These are phyloP conservation scores for Scalopus aquaticus DNA, from an alignment of 2,113 vertebrate genomes.

Conservation along the genomic window DNA sequence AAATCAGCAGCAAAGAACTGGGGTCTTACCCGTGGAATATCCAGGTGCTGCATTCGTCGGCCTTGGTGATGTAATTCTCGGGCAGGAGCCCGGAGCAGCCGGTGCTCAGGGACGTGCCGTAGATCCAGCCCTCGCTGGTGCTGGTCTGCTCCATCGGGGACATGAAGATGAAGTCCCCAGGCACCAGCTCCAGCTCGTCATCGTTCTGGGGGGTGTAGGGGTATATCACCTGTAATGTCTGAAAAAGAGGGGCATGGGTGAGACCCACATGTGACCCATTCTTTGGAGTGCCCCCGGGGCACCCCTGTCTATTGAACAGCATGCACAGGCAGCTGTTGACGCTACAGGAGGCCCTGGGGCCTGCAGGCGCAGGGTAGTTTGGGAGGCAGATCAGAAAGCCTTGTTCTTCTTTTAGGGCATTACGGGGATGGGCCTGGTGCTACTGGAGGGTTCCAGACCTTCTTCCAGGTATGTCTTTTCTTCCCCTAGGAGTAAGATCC, in stretches of 20 bases:
- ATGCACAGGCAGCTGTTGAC: accelerated
- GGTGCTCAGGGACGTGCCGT: slow-evolving; percentile 92
- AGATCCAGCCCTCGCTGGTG: slow-evolving; percentile 98
- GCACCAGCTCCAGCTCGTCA: slow-evolving; percentile 95
- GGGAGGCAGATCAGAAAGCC: not conserved
- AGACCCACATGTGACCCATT: not conserved
- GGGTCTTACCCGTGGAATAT: slow-evolving; percentile 93
- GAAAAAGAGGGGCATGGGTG: not conserved
- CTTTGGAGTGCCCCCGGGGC: accelerated
- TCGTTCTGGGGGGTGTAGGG: slow-evolving; percentile 97
- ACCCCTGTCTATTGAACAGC: accelerated
- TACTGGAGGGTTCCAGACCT: not conserved
- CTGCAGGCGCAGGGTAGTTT: not conserved
- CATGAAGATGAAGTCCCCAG: slow-evolving; percentile 97
- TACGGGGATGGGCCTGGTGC: too few relatives aligned
- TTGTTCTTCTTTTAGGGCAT: not conserved
- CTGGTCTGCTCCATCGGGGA: slow-evolving; percentile 93
- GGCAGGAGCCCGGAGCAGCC: slow-evolving; percentile 97
- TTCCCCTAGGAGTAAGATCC: not conserved
- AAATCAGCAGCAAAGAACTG: accelerated
- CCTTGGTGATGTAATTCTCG: slow-evolving; percentile 96
- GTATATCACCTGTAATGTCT: slow-evolving; percentile 98
- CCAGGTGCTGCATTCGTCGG: slow-evolving; percentile 97
- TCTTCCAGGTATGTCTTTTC: not conserved
- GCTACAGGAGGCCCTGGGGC: not conserved